Percentiles rank a stretch among this genome's conserved stretches.
phyloP scores from a whole-genome alignment of 2,113 vertebrate genomes.

The Mastomys natalensis region DNA sequence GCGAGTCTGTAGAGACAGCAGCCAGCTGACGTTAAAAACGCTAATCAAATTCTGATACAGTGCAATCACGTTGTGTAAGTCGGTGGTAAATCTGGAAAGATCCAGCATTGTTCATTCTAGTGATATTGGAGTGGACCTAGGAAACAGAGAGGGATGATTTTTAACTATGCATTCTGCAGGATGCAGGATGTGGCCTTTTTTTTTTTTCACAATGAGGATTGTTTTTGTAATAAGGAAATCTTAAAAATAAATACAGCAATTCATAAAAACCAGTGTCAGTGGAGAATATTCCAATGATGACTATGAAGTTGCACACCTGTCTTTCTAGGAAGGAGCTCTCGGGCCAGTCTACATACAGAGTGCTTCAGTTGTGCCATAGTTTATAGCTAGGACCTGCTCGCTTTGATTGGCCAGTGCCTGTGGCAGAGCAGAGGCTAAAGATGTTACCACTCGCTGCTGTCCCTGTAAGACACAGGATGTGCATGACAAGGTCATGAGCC shows the following conservation, averaged over 20 bases:
- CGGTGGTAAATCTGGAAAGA: background rate
- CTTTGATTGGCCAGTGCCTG: background rate
- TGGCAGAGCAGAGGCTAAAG: background rate
- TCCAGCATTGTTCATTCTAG: background rate
- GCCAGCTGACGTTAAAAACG: conserved; percentile 13
- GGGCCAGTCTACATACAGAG: background rate
- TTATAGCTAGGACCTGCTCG: background rate
- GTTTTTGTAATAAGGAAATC: background rate
- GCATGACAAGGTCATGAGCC: background rate
- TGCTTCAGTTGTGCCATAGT: background rate
- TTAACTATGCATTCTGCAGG: background rate
- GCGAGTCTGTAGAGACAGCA: conserved; percentile 26
- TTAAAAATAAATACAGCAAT: background rate
- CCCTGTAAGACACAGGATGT: background rate
- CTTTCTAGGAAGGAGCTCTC: background rate
- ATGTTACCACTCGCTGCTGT: background rate
- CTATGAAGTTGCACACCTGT: background rate
- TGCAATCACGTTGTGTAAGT: background rate
- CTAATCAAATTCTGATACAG: conserved; percentile 49
- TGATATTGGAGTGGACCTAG: background rate
- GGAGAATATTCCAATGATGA: background rate
- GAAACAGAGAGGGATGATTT: background rate
- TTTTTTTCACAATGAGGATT: background rate
- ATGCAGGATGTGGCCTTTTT: background rate
- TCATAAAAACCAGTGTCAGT: background rate